A percentile compares a stretch with the other conserved stretches of the same genome.
These are phyloP conservation scores for Euclidia mi DNA, from an alignment of 2,888 invertebrate species.

Conservation along the genomic window DNA sequence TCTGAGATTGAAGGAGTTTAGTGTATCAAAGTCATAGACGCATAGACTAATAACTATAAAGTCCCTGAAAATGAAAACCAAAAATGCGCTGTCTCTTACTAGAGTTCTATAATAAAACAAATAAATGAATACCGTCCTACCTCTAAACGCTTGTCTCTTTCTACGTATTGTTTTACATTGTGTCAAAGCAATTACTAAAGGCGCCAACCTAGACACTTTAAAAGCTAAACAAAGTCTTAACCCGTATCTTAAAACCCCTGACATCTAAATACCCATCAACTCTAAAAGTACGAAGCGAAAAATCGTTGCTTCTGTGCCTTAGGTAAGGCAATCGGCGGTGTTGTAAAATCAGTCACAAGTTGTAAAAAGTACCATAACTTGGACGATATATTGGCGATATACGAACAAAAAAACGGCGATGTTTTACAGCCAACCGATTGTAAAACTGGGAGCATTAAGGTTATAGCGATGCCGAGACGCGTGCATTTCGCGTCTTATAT, in stretches of 20 bases:
- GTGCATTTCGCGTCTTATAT: conserved; percentile 71
- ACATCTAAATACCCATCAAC: conserved; percentile 43
- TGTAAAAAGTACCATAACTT: conserved; percentile 83
- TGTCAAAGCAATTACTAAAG: conserved; percentile 19
- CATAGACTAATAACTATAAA: too few species aligned
- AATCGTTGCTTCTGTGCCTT: conserved; percentile 60
- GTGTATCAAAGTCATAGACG: too few species aligned
- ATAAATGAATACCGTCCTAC: too few species aligned
- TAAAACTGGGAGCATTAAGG: conserved; percentile 80
- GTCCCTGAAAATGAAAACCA: too few species aligned
- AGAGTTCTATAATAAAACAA: too few species aligned
- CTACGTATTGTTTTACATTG: conserved; percentile 10
- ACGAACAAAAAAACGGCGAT: conserved; percentile 50
- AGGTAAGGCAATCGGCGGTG: conserved; percentile 73
- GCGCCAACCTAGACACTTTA: conserved; percentile 21
- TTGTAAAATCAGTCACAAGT: conserved; percentile 88
- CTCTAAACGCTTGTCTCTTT: too few species aligned
- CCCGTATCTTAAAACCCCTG: conserved; percentile 17
- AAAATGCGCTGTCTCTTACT: too few species aligned
- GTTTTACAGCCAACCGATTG: conserved; percentile 80
- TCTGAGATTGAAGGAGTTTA: too few species aligned
- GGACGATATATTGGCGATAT: conserved; percentile 83
- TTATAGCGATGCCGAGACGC: conserved; percentile 57
- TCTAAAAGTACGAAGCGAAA: conserved; percentile 46
- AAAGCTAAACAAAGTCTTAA: conserved; percentile 23